Evolutionary conservation across 2,888 invertebrate species (phyloP).

Genomic region (Steinernema hermaphroditum): DNA sequence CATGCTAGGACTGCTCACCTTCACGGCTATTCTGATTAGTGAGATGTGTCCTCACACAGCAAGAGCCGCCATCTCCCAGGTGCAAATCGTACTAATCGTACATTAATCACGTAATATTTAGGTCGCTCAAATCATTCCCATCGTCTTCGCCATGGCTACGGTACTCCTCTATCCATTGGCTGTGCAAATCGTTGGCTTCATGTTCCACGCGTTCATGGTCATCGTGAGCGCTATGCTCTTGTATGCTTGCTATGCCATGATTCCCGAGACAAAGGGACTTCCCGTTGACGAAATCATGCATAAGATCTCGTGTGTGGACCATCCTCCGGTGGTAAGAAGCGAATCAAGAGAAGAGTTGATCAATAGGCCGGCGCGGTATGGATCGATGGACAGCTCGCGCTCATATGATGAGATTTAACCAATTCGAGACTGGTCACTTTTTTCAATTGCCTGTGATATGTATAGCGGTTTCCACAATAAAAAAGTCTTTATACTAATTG

Average conservation of each 20-base stretch:
- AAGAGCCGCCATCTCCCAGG: constrained; percentile 50
- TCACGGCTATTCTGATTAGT: constrained; percentile 59
- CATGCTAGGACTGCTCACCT: constrained; percentile 56
- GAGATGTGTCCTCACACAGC: constrained; percentile 61
- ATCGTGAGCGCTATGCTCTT: constrained; percentile 42
- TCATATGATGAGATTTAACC: constrained; percentile 2
- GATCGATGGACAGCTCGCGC: background rate
- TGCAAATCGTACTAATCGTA: background rate
- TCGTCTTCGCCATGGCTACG: constrained; percentile 51
- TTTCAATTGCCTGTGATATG: too few species aligned
- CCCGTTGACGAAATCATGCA: constrained; percentile 47
- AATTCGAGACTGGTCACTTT: too few species aligned
- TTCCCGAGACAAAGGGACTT: constrained; percentile 53
- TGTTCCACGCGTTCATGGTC: constrained; percentile 46
- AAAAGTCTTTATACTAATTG: too few species aligned
- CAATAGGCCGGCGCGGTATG: background rate
- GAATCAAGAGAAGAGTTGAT: background rate
- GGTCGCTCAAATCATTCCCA: constrained; percentile 58
- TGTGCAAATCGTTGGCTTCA: constrained; percentile 45
- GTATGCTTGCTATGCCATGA: constrained; percentile 40
- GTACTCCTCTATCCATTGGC: constrained; percentile 55
- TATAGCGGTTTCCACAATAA: too few species aligned
- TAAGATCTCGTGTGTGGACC: constrained; percentile 2
- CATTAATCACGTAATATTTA: constrained; percentile 35
- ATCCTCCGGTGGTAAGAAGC: background rate